phyloP scores from a whole-genome alignment of 2,888 invertebrate species.

The Sympetrum striolatum region DNA sequence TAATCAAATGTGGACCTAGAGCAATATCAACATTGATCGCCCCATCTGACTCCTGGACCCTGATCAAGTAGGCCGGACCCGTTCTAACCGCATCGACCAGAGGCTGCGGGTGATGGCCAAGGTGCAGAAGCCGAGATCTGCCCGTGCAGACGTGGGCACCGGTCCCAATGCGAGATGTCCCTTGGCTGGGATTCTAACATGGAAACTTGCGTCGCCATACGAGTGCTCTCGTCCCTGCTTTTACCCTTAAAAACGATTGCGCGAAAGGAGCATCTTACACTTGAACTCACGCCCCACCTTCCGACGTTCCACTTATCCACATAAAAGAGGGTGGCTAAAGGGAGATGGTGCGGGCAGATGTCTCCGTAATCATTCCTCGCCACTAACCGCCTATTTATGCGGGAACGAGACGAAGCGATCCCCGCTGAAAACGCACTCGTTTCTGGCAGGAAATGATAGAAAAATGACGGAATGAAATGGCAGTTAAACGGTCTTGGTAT shows the following conservation, averaged over 20 bases:
- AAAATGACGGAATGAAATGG: too few species aligned
- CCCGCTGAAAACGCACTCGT: not conserved
- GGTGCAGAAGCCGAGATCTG: not conserved
- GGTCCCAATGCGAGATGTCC: not conserved
- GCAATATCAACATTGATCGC: not conserved
- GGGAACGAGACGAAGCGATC: not conserved
- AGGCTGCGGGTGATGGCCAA: not conserved
- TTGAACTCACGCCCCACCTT: not conserved
- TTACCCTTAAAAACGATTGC: not conserved
- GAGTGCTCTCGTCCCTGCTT: not conserved
- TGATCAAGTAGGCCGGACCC: not conserved
- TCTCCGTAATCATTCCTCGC: not conserved
- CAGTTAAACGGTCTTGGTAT: too few species aligned
- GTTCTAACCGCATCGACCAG: not conserved
- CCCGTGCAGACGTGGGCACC: not conserved
- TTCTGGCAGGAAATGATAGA: not conserved
- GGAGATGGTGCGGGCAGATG: not conserved
- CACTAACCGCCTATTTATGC: not conserved
- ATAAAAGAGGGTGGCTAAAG: not conserved
- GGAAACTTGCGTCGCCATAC: conserved; percentile 1
- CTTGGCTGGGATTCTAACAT: not conserved
- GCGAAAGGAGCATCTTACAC: not conserved
- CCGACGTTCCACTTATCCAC: not conserved
- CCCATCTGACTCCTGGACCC: not conserved
- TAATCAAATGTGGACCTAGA: too few species aligned